Percentiles rank a stretch among this genome's conserved stretches.
Conservation (phyloP, 2,888 invertebrate genomes). For the Adelognathus sp. region DNA sequence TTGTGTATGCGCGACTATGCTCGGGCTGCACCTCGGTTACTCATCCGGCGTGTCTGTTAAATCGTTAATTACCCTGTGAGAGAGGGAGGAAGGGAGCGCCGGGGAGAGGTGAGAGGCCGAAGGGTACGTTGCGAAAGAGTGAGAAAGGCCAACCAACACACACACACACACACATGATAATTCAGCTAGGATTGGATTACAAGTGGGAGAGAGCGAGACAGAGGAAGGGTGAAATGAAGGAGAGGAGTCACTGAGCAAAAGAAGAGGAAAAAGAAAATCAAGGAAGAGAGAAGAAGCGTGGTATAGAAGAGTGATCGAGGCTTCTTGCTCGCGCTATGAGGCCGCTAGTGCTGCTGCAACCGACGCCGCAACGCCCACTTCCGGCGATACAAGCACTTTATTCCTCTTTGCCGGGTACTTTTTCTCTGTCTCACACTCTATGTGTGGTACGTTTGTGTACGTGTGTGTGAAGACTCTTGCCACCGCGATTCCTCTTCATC, state of each 20-base stretch:
- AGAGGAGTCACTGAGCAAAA: slow-evolving; percentile 7
- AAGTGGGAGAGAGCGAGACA: slow-evolving; percentile 22
- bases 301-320: slow-evolving; percentile 65
- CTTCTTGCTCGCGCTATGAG: slow-evolving; percentile 56
- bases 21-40: slow-evolving; percentile 62
- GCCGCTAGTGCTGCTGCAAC: slow-evolving; percentile 55
- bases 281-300: slow-evolving; percentile 39
- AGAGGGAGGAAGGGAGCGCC: slow-evolving; percentile 22
- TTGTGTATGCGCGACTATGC: slow-evolving; percentile 56
- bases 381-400: slow-evolving; percentile 69
- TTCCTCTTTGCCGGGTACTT: slow-evolving; percentile 55
- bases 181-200: background rate
- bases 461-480: background rate
- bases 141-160: background rate
- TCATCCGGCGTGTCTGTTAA: slow-evolving; percentile 76
- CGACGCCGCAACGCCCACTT: slow-evolving; percentile 78
- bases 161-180: background rate
- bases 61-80: slow-evolving; percentile 75
- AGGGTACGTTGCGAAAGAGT: slow-evolving; percentile 5
- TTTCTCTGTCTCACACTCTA: slow-evolving; percentile 41
- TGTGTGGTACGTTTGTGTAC: background rate
- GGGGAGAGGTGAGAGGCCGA: slow-evolving; percentile 28
- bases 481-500: slow-evolving; percentile 11
- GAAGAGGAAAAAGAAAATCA: background rate
- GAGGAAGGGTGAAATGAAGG: slow-evolving; percentile 33